Percentiles rank a stretch among this genome's conserved stretches.
These are phyloP conservation scores for roundworm (Caenorhabditis elegans) DNA, from an alignment of 1,140 invertebrate genomes.

Conservation along the genomic window WBcel235 BX284604.4:289501-290000, in stretches of 20 bases:
- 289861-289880: constrained; percentile 51
- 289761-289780: constrained; percentile 12
- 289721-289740: constrained; percentile 42
- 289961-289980: not conserved
- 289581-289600: constrained; percentile 52
- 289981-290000: not conserved
- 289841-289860: constrained; percentile 51
- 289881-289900: constrained; percentile 44
- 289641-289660: not conserved
- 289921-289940: constrained; percentile 34
- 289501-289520: constrained; percentile 40
- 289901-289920: constrained; percentile 47
- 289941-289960: constrained; percentile 40
- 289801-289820: constrained; percentile 47
- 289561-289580: constrained; percentile 44
- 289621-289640: constrained; percentile 47
- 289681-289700: constrained; percentile 44
- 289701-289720: constrained; percentile 48
- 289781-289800: constrained; percentile 49
- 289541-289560: constrained; percentile 45
- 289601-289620: constrained; percentile 49
- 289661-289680: too few species aligned
- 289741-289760: constrained; percentile 37
- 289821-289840: constrained; percentile 45
- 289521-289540: constrained; percentile 50